These are phyloP conservation scores for Neomorphus geoffroyi DNA, from an alignment of 2,797 vertebrate genomes.

Conservation along the genomic window DNA sequence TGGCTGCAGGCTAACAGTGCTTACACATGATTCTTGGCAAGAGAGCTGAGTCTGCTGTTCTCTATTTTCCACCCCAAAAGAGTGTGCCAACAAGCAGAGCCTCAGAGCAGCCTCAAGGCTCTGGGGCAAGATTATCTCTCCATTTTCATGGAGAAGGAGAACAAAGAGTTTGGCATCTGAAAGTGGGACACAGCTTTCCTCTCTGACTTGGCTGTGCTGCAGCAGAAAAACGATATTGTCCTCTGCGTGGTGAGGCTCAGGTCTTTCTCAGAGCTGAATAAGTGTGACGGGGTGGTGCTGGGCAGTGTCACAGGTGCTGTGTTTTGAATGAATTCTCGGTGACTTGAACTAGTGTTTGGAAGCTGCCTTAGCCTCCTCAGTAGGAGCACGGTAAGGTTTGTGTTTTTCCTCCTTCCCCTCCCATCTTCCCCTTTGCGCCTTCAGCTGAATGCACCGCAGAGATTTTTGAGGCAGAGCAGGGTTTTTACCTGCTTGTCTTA, in stretches of 20 bases:
- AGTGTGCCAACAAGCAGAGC: neutral
- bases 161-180: conserved; percentile 12
- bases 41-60: neutral
- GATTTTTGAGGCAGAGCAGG: neutral
- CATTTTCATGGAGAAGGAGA: neutral
- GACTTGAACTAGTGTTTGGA: neutral
- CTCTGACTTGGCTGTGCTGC: neutral
- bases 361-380: neutral
- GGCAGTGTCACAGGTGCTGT: neutral
- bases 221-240: neutral
- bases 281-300: rapidly evolving
- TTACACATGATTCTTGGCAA: neutral
- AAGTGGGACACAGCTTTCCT: neutral
- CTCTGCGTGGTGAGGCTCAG: rapidly evolving
- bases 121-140: neutral
- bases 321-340: neutral
- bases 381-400: neutral
- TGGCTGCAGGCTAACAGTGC: neutral
- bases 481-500: neutral
- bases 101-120: neutral
- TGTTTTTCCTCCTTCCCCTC: neutral
- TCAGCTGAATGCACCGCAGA: neutral
- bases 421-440: neutral
- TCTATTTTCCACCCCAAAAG: neutral
- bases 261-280: neutral